phyloP scores from a whole-genome alignment of 2,113 vertebrate genomes.

The Crotalus helleri region DNA sequence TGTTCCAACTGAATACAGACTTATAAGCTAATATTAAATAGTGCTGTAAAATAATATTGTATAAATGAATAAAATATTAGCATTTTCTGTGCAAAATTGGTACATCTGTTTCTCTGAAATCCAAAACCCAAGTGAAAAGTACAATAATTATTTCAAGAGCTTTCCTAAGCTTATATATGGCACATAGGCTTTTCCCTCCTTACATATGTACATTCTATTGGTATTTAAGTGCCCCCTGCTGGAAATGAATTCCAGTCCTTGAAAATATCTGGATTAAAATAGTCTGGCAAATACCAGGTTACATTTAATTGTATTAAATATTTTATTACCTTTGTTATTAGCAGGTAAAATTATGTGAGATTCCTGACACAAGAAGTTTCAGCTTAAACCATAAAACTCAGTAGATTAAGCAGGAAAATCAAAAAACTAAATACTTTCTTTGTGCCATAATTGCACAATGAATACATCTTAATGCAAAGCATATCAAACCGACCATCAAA shows the following conservation, averaged over 20 bases:
- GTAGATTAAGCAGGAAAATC: background rate
- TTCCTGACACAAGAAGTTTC: conserved; percentile 4
- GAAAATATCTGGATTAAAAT: conserved; percentile 35
- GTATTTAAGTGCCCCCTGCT: conserved; percentile 64
- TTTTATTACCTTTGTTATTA: conserved; percentile 2
- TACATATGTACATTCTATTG: conserved; percentile 23
- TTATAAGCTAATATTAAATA: background rate
- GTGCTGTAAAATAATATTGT: background rate
- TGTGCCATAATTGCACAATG: background rate
- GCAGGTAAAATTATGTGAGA: conserved; percentile 29
- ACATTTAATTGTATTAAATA: background rate
- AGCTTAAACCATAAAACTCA: conserved; percentile 33
- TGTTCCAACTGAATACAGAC: background rate
- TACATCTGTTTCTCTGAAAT: conserved; percentile 4
- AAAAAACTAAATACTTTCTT: background rate
- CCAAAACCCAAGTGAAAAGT: conserved; percentile 11
- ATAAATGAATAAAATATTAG: background rate
- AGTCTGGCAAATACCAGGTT: conserved; percentile 11
- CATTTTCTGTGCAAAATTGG: background rate
- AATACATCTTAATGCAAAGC: background rate
- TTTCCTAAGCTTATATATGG: background rate
- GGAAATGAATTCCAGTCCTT: conserved; percentile 19
- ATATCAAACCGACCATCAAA: background rate
- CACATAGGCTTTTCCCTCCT: background rate
- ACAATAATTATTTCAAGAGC: conserved; percentile 12